Evolutionary conservation across 2,888 invertebrate genomes (phyloP).

Genomic region (Seira sanloemensis): DNA sequence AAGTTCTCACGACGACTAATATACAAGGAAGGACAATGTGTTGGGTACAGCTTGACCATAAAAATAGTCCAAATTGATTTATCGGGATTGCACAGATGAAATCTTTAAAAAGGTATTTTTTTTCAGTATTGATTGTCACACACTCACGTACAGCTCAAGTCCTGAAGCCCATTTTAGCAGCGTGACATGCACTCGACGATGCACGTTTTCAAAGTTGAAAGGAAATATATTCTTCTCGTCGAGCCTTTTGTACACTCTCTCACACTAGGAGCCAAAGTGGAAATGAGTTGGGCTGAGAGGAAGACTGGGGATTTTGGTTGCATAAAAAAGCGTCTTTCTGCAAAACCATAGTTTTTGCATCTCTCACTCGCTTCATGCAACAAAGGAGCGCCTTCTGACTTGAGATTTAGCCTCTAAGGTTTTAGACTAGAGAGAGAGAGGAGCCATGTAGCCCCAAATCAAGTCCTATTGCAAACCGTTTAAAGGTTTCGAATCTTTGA

Average conservation of each 20-base stretch:
- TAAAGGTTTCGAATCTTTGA: not conserved
- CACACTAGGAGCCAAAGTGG: conserved; percentile 29
- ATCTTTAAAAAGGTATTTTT: not conserved
- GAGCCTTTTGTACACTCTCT: not conserved
- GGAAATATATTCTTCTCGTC: not conserved
- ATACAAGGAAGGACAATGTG: too few species aligned
- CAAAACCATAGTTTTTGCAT: conserved; percentile 16
- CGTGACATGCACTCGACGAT: not conserved
- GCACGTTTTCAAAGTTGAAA: not conserved
- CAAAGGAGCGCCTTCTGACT: conserved; percentile 23
- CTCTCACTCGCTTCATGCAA: conserved; percentile 24
- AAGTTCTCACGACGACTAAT: too few species aligned
- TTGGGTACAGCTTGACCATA: not conserved
- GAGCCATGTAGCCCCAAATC: too few species aligned
- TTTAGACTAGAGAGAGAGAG: too few species aligned
- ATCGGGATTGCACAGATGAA: not conserved
- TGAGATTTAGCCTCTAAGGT: not conserved
- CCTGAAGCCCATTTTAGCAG: not conserved
- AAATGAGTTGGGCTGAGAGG: conserved; percentile 26
- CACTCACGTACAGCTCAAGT: not conserved
- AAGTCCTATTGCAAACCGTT: too few species aligned
- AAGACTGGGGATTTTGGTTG: conserved; percentile 41
- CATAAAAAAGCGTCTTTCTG: conserved; percentile 24
- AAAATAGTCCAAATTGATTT: not conserved
- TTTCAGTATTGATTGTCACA: not conserved